Conservation (phyloP, 1,140 invertebrate species). For the Cardiocondyla obscurior region DNA sequence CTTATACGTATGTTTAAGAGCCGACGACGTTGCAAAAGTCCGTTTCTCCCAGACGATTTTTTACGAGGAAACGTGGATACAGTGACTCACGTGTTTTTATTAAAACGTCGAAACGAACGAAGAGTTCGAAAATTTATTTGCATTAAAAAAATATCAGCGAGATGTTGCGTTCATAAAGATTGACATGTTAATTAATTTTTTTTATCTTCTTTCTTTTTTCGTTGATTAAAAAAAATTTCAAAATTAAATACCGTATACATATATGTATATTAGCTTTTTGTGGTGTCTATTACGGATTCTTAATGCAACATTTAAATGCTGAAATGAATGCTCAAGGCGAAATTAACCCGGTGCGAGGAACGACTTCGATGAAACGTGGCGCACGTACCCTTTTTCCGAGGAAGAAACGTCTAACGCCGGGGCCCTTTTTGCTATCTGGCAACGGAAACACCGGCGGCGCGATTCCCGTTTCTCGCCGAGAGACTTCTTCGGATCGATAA, state of each 20-base stretch:
- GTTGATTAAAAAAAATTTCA: too few relatives aligned
- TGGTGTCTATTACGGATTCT: too few relatives aligned
- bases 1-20: not conserved
- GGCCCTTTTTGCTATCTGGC: constrained; percentile 7
- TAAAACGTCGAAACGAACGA: not conserved
- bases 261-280: not conserved
- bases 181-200: not conserved
- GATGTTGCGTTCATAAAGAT: too few relatives aligned
- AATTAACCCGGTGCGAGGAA: not conserved
- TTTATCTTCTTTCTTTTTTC: not conserved
- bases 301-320: not conserved
- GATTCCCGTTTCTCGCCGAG: constrained; percentile 26
- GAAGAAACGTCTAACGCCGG: not conserved
- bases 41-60: not conserved
- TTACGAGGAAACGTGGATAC: not conserved
- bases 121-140: not conserved
- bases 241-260: too few relatives aligned
- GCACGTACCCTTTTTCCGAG: constrained; percentile 21
- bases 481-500: constrained; percentile 34
- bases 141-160: too few relatives aligned
- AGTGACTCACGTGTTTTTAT: not conserved
- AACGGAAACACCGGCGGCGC: constrained; percentile 31
- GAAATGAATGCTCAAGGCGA: not conserved
- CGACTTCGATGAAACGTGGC: not conserved
- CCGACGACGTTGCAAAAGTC: not conserved